These are phyloP conservation scores for Archips crataeganus DNA, from an alignment of 2,888 invertebrate genomes.

Conservation along the genomic window DNA sequence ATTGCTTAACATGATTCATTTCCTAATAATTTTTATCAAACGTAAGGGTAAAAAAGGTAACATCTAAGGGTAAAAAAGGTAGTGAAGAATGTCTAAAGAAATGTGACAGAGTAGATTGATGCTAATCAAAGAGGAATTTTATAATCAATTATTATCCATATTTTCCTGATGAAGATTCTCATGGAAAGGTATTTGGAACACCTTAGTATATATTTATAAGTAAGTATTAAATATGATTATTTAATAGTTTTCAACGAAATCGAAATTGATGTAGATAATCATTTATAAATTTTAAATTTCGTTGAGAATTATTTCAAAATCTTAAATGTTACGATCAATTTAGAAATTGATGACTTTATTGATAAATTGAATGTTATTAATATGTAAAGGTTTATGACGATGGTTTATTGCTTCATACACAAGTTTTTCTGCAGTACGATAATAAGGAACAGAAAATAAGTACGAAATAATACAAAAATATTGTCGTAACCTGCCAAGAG, in stretches of 20 bases:
- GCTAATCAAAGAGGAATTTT: neutral
- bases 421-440: neutral
- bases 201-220: slow-evolving; percentile 18
- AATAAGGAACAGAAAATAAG: neutral
- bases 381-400: neutral
- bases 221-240: slow-evolving; percentile 38
- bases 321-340: neutral
- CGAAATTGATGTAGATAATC: neutral
- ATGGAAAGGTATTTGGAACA: slow-evolving; percentile 28
- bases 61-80: too few relatives aligned
- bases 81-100: neutral
- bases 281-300: neutral
- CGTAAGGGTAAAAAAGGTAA: too few relatives aligned
- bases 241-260: slow-evolving; percentile 22
- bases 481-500: too few relatives aligned
- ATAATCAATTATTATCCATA: neutral
- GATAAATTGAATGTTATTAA: neutral
- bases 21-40: too few relatives aligned
- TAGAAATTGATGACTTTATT: neutral
- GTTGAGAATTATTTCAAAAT: neutral
- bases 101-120: neutral
- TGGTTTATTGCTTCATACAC: neutral
- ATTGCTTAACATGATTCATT: too few relatives aligned
- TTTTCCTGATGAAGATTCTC: slow-evolving; percentile 31
- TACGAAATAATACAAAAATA: too few relatives aligned